A percentile compares a stretch with the other conserved stretches of the same genome.
Conservation (phyloP, 2,113 vertebrate species). For the Zootoca vivipara region DNA sequence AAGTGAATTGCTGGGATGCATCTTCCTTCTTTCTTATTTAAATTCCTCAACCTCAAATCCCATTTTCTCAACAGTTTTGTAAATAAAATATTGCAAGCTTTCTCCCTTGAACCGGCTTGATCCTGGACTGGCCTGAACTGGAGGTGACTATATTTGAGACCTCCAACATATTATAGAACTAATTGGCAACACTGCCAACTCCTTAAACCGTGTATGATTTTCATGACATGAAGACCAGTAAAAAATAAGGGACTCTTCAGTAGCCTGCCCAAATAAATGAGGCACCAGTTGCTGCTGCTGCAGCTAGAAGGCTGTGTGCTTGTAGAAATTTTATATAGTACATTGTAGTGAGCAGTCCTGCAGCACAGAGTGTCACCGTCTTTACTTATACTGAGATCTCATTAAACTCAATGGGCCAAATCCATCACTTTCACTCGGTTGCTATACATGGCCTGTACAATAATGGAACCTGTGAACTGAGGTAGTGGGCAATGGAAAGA, state of each 20-base stretch:
- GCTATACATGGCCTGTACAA: not conserved
- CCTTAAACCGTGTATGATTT: not conserved
- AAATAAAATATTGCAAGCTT: not conserved
- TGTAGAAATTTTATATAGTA: conserved; percentile 18
- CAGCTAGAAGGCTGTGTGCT: conserved; percentile 27
- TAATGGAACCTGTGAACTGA: not conserved
- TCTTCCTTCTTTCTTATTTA: not conserved
- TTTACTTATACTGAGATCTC: conserved; percentile 29
- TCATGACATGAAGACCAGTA: not conserved
- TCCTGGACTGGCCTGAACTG: not conserved
- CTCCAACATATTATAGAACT: not conserved
- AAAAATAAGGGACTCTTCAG: not conserved
- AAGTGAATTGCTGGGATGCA: not conserved
- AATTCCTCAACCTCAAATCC: conserved; percentile 4
- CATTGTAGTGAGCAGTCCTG: not conserved
- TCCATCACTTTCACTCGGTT: conserved; percentile 1
- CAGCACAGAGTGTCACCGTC: not conserved
- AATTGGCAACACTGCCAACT: not conserved
- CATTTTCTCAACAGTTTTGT: not conserved
- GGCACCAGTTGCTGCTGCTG: not conserved
- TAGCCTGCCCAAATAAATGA: conserved; percentile 17
- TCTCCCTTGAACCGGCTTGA: not conserved
- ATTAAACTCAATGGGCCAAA: conserved; percentile 24
- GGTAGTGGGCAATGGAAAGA: not conserved
- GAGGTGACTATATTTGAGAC: not conserved